phyloP scores from a whole-genome alignment of 2,797 vertebrate species.

The Phaenicophaeus curvirostris region DNA sequence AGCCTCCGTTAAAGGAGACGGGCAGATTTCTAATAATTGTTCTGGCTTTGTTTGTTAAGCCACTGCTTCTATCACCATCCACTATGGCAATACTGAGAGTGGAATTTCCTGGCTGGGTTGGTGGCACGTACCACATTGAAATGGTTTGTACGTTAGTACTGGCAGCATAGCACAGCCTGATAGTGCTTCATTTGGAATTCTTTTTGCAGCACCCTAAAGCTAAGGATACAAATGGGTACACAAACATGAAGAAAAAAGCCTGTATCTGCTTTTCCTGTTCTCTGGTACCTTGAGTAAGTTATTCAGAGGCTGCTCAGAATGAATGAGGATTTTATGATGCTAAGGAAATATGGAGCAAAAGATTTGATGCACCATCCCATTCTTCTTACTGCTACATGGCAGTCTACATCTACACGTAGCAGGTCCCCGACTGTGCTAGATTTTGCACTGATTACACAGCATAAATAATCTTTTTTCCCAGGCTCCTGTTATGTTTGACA shows the following conservation, averaged over 20 bases:
- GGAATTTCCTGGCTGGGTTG: neutral
- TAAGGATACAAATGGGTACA: neutral
- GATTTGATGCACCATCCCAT: neutral
- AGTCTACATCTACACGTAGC: neutral
- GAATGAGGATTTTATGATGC: neutral
- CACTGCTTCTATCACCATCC: fast-evolving
- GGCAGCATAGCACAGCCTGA: neutral
- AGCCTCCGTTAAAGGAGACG: neutral
- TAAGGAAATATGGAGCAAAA: neutral
- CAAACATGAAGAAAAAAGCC: neutral
- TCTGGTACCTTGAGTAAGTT: neutral
- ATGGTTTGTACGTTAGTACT: neutral
- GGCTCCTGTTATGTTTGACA: neutral
- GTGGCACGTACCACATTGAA: neutral
- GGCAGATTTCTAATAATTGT: neutral
- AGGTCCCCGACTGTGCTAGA: neutral
- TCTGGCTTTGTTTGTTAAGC: neutral
- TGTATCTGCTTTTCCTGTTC: neutral
- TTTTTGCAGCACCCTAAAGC: neutral
- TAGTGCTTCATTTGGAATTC: neutral
- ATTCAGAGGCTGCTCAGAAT: neutral
- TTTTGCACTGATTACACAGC: neutral
- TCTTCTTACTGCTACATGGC: neutral
- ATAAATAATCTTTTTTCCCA: neutral
- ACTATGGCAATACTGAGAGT: neutral